Evolutionary conservation across 2,797 vertebrate genomes (phyloP), one percentile per base, ranked within the genome.

Genomic region (Sarcoramphus papa): DNA sequence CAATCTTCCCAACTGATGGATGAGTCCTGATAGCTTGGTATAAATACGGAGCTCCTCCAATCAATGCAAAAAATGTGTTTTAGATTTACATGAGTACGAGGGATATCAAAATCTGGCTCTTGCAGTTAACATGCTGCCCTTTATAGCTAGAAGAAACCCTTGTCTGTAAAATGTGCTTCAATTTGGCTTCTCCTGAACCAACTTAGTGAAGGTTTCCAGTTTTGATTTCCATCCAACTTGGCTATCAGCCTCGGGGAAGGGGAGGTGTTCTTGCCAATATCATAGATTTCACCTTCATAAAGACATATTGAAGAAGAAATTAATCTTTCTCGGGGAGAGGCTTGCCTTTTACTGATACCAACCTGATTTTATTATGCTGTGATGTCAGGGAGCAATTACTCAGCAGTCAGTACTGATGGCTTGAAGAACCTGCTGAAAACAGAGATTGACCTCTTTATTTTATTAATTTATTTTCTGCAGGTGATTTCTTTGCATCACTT

Each of bases 241-340:
- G 48, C 88, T 95, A 84, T 93, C 57, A 95, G 54, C 54, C 83
- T 88, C 4, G 0, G 37, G 31, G 16, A 56, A 6, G 12, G 13
- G 41, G 9, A 67, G 14, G 22, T 92, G 45, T 76, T 93, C 45
- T 77, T 94, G 91, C 59, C 70, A 91, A 27, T 64, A 90, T 56
- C 8, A 65, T 41, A 81, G 78, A 93, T 92, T 95, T 95, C 87
- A 97, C 90, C 73, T 83, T 93, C 54, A 74, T 90, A 72, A 90
- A 92, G 40, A 57, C 28, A 57, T 88, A 69, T 51, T 73, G 57
- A 86, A 91, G 83, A 60, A 95, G 10, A 97, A 93, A 94, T 80
- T 74, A 87, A 85, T 82, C 45, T 92, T 76, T 85, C 57, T 84
- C n/a, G 8, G 23, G 68, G 10, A 80, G 68, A 81, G 17, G 35